phyloP scores from a whole-genome alignment of 2,888 invertebrate genomes.

The Lycaena phlaeas region DNA sequence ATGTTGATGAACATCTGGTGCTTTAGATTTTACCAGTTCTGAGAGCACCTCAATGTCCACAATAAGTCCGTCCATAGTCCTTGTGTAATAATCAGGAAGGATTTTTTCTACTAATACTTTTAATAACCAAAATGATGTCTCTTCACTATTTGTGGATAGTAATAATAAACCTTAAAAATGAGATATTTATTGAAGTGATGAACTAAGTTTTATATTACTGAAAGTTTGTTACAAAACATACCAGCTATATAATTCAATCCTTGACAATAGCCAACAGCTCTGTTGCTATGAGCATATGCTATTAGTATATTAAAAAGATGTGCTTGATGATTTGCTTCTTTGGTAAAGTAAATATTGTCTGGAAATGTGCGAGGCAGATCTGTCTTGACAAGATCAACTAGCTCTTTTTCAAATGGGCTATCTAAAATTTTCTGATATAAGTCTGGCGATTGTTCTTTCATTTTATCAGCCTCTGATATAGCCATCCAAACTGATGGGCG shows the following conservation, averaged over 20 bases:
- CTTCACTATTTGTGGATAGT: conserved; percentile 90
- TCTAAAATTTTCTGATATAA: conserved; percentile 79
- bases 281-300: conserved; percentile 91
- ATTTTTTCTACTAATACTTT: conserved; percentile 90
- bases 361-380: conserved; percentile 96
- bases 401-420: conserved; percentile 78
- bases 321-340: conserved; percentile 79
- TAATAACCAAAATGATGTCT: conserved; percentile 93
- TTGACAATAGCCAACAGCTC: conserved; percentile 93
- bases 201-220: conserved; percentile 7
- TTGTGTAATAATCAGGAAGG: conserved; percentile 91
- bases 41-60: conserved; percentile 92
- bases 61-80: conserved; percentile 90
- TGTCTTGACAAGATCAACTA: conserved; percentile 87
- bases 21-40: conserved; percentile 86
- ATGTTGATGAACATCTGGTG: conserved; percentile 86
- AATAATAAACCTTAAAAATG: conserved; percentile 78
- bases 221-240: conserved; percentile 22
- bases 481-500: conserved; percentile 87
- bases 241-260: conserved; percentile 94
- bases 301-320: conserved; percentile 89
- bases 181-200: conserved; percentile 2
- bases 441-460: conserved; percentile 76
- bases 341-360: conserved; percentile 93
- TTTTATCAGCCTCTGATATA: conserved; percentile 84